Conservation (phyloP, 2,888 invertebrate species). For the Therioaphis trifolii region DNA sequence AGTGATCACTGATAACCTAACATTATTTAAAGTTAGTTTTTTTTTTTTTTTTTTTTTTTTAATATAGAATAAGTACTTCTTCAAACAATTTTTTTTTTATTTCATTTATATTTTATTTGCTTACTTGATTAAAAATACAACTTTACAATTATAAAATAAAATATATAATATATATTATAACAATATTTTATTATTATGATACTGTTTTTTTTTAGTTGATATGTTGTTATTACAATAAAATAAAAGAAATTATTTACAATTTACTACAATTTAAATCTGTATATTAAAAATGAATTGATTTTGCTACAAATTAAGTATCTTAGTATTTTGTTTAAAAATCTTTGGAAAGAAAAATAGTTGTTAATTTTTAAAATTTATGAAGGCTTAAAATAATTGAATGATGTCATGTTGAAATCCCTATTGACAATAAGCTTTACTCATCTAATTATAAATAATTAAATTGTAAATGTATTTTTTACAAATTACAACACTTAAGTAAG, state of each 20-base stretch:
- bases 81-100: too few species aligned
- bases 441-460: too few species aligned
- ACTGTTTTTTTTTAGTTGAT: not conserved
- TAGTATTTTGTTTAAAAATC: not conserved
- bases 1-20: too few species aligned
- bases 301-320: not conserved
- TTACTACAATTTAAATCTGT: not conserved
- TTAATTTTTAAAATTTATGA: too few species aligned
- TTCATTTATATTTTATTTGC: not conserved
- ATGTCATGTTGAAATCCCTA: too few species aligned
- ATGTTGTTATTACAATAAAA: slow-evolving; percentile 5
- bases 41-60: too few species aligned
- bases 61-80: too few species aligned
- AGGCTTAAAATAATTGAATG: too few species aligned
- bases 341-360: not conserved
- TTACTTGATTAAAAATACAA: not conserved
- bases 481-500: too few species aligned
- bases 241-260: slow-evolving; percentile 2
- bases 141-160: not conserved
- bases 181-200: not conserved
- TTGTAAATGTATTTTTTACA: too few species aligned
- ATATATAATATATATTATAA: not conserved
- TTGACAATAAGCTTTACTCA: too few species aligned
- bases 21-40: too few species aligned
- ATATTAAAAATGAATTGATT: not conserved